Base-by-base conservation (phyloP, 2,113 vertebrate species). In the Canis aureus region DNA sequence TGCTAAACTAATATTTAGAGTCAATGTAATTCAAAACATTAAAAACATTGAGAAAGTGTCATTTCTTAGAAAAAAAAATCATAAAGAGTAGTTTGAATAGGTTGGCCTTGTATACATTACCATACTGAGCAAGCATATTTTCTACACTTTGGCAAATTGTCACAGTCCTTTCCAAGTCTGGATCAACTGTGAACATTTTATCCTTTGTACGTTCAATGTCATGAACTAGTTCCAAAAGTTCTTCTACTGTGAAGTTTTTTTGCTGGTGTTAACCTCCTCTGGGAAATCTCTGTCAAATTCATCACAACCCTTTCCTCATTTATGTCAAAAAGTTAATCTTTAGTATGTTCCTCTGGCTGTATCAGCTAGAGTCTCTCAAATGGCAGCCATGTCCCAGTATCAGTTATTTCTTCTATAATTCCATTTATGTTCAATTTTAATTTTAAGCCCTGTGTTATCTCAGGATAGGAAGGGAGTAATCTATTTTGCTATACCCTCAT, bases 21-120 rank as follows among this genome's bases (percentile, higher is more conserved):
- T 82, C 53, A 59, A 13, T 32, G 27, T 66, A 93, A 85, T 19
- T 55, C 55, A 78, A 93, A 93, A 93, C 9, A 25, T 67, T 78
- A 67, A 27, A 79, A 53, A 71, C 8, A 49, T 13, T 59, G 35
- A 91, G 35, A 86, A 93, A 78, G 71, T 43, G 15, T 8, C 43
- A 67, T 57, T 67, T 93, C n/a, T 78, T 67, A 43, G 66, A 7
- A 93, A 85, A 85, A 91, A 64, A 93, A 76, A 23, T 86, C 78
- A 78, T 13, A 17, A 78, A 78, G 35, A 67, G n/a, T 43, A 78
- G 71, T 57, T 66, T 57, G n/a, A 78, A 78, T 20, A 66, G 25
- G 49, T n/a, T 32, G 76, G 53, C 15, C 53, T 79, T 79, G 17
- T 93, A 64, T 78, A 32, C 78, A 86, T 66, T 32, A 49, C 19